Percentiles rank a stretch among this genome's conserved stretches.
Evolutionary conservation across 2,797 vertebrate genomes (phyloP).

Genomic region (Cynopterus sphinx): DNA sequence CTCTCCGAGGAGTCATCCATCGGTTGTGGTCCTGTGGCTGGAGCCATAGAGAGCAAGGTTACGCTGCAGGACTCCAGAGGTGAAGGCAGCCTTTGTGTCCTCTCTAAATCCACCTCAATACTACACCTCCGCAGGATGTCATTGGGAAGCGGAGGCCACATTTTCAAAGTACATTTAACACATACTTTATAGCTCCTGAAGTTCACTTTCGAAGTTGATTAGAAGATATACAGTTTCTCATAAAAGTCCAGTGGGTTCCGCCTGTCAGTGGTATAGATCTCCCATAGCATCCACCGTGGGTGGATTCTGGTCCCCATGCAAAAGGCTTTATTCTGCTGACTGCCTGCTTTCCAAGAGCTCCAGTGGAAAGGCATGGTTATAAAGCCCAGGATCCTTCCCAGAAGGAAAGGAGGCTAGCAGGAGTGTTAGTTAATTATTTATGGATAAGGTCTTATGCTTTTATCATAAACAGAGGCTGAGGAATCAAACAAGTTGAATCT

Average conservation of each 20-base stretch:
- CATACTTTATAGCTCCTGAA: background rate
- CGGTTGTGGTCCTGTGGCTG: background rate
- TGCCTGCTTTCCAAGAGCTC: background rate
- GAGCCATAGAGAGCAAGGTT: background rate
- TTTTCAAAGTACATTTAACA: background rate
- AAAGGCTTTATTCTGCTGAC: background rate
- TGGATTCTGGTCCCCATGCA: background rate
- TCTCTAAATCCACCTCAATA: background rate
- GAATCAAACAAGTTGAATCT: background rate
- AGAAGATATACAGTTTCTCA: background rate
- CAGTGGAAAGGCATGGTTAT: background rate
- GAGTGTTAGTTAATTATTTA: slow-evolving; percentile 42
- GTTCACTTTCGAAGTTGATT: background rate
- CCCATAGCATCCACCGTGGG: background rate
- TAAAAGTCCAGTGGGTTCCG: background rate
- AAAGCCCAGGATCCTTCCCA: slow-evolving; percentile 25
- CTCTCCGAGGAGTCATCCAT: background rate
- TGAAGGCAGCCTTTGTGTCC: background rate
- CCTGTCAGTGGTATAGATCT: background rate
- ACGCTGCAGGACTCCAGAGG: background rate
- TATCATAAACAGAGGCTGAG: slow-evolving; percentile 48
- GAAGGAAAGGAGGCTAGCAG: background rate
- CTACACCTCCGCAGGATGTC: background rate
- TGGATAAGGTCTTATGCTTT: background rate
- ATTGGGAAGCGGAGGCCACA: background rate